Evolutionary conservation across 2,113 vertebrate species (phyloP).

Genomic region (Ascaphus truei): DNA sequence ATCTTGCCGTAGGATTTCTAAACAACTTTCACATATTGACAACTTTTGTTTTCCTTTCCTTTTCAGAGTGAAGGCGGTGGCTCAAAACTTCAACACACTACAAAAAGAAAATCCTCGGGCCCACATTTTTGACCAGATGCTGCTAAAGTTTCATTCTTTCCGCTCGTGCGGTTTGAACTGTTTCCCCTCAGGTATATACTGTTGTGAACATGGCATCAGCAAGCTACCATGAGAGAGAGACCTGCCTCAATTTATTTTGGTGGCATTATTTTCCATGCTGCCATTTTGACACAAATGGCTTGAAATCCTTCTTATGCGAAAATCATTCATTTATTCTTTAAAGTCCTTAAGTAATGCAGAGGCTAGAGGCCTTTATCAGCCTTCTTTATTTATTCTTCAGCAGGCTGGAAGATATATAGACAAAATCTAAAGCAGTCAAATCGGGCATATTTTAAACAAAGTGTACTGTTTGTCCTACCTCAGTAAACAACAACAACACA

Average conservation of each 20-base stretch:
- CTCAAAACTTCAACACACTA: slow-evolving; percentile 24
- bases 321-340: slow-evolving; percentile 47
- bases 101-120: slow-evolving; percentile 11
- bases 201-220: slow-evolving; percentile 31
- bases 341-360: slow-evolving; percentile 21
- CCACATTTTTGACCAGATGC: slow-evolving; percentile 44
- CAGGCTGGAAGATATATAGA: slow-evolving; percentile 48
- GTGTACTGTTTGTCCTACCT: slow-evolving; percentile 83
- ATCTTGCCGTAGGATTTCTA: too few species aligned
- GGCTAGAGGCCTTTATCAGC: slow-evolving; percentile 19
- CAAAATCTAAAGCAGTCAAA: slow-evolving; percentile 49
- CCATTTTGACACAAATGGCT: slow-evolving; percentile 41
- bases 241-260: slow-evolving; percentile 39
- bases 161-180: slow-evolving; percentile 43
- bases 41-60: slow-evolving; percentile 40
- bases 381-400: slow-evolving; percentile 49
- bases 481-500: slow-evolving; percentile 58
- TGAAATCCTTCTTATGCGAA: slow-evolving; percentile 43
- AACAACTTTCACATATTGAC: too few species aligned
- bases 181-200: slow-evolving; percentile 44
- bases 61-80: slow-evolving; percentile 65
- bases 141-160: slow-evolving; percentile 56
- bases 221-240: slow-evolving; percentile 46
- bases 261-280: slow-evolving; percentile 45
- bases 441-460: slow-evolving; percentile 55